These are phyloP conservation scores for Eupsilia transversa DNA, from an alignment of 2,888 invertebrate species.

Conservation along the genomic window DNA sequence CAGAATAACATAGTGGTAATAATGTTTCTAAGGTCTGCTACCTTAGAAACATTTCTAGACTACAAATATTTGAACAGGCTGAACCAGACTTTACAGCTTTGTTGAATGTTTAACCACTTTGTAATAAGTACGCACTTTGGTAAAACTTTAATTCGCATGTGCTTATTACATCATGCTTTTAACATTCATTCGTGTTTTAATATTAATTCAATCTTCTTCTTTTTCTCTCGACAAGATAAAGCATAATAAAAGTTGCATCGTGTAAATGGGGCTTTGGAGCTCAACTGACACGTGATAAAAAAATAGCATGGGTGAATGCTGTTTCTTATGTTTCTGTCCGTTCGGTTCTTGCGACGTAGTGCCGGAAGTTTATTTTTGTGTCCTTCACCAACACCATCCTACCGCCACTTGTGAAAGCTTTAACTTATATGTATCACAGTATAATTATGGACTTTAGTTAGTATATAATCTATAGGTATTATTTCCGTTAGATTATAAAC, in stretches of 20 bases:
- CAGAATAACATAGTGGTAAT: slow-evolving; percentile 31
- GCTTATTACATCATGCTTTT: slow-evolving; percentile 8
- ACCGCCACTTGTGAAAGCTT: not conserved
- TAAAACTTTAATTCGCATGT: not conserved
- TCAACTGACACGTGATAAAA: not conserved
- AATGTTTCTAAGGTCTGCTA: too few relatives aligned
- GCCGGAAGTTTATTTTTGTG: not conserved
- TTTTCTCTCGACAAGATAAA: not conserved
- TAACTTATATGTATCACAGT: too few relatives aligned
- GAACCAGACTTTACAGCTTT: not conserved
- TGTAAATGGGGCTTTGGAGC: not conserved
- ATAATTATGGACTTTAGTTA: too few relatives aligned
- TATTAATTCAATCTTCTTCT: not conserved
- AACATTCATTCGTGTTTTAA: not conserved
- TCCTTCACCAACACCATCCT: not conserved
- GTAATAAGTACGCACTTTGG: slow-evolving; percentile 2
- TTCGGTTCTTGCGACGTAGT: not conserved
- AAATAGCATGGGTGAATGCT: too few relatives aligned
- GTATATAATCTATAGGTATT: too few relatives aligned
- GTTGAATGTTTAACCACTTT: slow-evolving; percentile 33
- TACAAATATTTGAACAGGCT: slow-evolving; percentile 37
- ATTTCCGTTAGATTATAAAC: too few relatives aligned
- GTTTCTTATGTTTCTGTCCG: too few relatives aligned
- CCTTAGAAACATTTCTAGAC: slow-evolving; percentile 21
- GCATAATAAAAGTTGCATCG: too few relatives aligned